These are phyloP conservation scores for Oopsacas minuta DNA, from an alignment of 37 sponge, comb jelly and placozoan genomes.

Conservation along the genomic window DNA sequence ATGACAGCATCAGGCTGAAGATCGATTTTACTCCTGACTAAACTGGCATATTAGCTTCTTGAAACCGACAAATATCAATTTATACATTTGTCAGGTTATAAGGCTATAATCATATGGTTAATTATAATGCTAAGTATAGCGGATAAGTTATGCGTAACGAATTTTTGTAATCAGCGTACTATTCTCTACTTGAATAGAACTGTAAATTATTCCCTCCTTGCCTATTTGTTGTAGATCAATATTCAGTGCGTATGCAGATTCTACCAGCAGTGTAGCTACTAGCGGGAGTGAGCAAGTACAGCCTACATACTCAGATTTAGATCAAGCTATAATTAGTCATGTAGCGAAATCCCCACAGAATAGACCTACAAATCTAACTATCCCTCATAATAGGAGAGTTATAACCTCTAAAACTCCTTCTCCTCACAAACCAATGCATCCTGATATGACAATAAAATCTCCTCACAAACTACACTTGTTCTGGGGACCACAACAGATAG, in stretches of 20 bases:
- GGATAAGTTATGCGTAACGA: no score
- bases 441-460: neutral
- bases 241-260: neutral
- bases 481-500: neutral
- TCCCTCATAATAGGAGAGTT: neutral
- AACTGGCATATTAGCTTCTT: no score
- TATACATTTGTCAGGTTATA: no score
- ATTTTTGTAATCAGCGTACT: no score
- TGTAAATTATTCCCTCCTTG: no score
- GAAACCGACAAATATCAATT: no score
- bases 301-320: neutral
- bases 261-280: slow-evolving; percentile 2
- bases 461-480: neutral
- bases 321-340: neutral
- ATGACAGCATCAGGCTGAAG: no score
- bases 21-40: no score
- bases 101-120: no score
- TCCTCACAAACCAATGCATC: neutral
- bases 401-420: neutral
- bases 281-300: neutral
- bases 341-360: neutral
- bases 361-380: neutral
- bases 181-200: no score
- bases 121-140: no score
- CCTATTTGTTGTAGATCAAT: neutral